Base-by-base conservation (phyloP, 2,113 vertebrate genomes). In the Conger conger region DNA sequence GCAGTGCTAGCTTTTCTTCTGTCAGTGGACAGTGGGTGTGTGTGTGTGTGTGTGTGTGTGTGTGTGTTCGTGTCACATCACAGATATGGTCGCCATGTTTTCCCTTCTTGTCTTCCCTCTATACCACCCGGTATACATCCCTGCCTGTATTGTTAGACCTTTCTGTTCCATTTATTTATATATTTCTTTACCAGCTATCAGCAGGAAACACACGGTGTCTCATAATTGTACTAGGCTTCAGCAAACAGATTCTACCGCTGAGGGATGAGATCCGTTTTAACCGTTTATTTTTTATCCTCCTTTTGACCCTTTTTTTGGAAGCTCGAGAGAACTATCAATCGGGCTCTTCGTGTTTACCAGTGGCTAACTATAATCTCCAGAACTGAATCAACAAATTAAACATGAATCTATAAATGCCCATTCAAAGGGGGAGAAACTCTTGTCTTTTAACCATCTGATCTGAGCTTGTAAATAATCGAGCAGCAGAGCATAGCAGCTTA, bases 161-260 rank as follows among this genome's bases (percentile, higher is more conserved):
- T 38, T 37, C 82, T 73, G 60, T 83, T 87, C 53, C 36, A 78
- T 82, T 86, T 81, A 33, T 76, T 33, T 76, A 50, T 50, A 13
- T 42, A 42, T 76, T 76, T n/a, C 82, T 84, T 87, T 76, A 89
- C 87, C 82, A 73, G 76, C 82, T 86, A 85, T 88, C 80, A 86
- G 20, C 42, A 63, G 78, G 82, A 83, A 85, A 57, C 84, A 82
- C 50, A 76, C 40, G 18, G 57, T 23, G 20, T 63, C 57, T 23
- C 11, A 37, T 57, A 8, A 13, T 76, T 68, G 50, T 38, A 78
- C 60, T 30, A 40, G 53, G 68, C 54, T 50, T 40, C 68, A 85
- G 81, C 79, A 36, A 76, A 86, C 17, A 81, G 18, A n/a, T 50
- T 30, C 42, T 81, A 20, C 30, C 4, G 45, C 80, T 15, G 16